phyloP scores from a whole-genome alignment of 2,888 invertebrate species.

The Pseudococcus longispinus region DNA sequence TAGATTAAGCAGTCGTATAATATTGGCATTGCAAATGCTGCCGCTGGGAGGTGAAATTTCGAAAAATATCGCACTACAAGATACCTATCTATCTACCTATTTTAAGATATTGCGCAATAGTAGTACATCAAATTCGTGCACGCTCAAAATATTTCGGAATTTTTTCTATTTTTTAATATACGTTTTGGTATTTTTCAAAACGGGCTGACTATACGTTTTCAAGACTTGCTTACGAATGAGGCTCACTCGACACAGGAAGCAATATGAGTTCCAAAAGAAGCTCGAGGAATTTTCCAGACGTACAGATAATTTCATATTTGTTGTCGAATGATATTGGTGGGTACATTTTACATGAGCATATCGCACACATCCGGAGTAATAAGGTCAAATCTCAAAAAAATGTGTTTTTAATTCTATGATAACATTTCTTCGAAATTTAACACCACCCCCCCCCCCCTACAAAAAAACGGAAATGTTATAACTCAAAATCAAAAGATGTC shows the following conservation, averaged over 20 bases:
- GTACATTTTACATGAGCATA: too few species aligned
- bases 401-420: too few species aligned
- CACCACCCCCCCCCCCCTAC: too few species aligned
- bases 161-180: neutral
- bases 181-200: neutral
- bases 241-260: neutral
- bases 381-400: too few species aligned
- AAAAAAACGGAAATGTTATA: too few species aligned
- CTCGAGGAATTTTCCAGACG: neutral
- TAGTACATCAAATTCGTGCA: neutral
- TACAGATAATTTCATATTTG: neutral
- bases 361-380: too few species aligned
- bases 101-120: neutral
- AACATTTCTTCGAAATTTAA: too few species aligned
- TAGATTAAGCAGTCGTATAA: neutral
- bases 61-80: neutral
- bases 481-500: too few species aligned
- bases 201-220: neutral
- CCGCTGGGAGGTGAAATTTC: neutral
- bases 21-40: constrained; percentile 1
- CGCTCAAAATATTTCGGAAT: neutral
- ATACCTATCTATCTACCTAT: neutral
- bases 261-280: neutral
- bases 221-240: neutral
- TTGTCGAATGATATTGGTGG: neutral